Evolutionary conservation across 1,140 invertebrate species (phyloP), one percentile per base, ranked within the genome.

Genomic region (Helicoverpa zea): DNA sequence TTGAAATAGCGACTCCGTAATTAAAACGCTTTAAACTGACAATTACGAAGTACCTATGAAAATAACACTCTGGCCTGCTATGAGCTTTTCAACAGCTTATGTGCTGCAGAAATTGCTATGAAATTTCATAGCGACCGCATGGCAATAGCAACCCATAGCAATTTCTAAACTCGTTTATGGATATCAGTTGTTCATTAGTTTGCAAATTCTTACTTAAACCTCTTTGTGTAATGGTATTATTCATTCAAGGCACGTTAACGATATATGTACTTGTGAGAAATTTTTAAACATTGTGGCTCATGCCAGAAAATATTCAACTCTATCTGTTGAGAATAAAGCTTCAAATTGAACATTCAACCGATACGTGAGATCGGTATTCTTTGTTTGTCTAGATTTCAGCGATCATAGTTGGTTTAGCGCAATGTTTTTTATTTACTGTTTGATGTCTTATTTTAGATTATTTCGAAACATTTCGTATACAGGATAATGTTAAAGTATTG

Each of bases 1-100:
- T 89, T 83, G 81, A 84, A 91, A 92, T 91, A 90, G 87, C 86
- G 86, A 86, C 87, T 86, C 83, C 84, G 89, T 93, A 93, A 93
- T 94, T 94, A 92, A 93, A 94, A 89, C 90, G 84, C 87, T 88
- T 87, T 91, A 91, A 94, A 92, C 85, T 88, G 86, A 91, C 89
- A 83, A 93, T 94, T 92, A 93, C 89, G 86, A 89, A 90, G 88
- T 86, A 81, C 82, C 76, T 83, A 81, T 83, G 82, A 79, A 83
- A 75, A 80, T 66, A 70, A 68, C 77, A 70, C 51, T 63, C 51
- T 58, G 51, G 64, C 64, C 64, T 68, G 16, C 70, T 49, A 79
- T 52, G 76, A 79, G 63, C 29, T 13, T 58, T 70, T 58, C 59
- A 77, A 64, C 61, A 23, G 43, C 29, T 77, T 77, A 18, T 61